phyloP scores from a whole-genome alignment of 2,888 invertebrate species.

The Lissocephala sabroskyi region DNA sequence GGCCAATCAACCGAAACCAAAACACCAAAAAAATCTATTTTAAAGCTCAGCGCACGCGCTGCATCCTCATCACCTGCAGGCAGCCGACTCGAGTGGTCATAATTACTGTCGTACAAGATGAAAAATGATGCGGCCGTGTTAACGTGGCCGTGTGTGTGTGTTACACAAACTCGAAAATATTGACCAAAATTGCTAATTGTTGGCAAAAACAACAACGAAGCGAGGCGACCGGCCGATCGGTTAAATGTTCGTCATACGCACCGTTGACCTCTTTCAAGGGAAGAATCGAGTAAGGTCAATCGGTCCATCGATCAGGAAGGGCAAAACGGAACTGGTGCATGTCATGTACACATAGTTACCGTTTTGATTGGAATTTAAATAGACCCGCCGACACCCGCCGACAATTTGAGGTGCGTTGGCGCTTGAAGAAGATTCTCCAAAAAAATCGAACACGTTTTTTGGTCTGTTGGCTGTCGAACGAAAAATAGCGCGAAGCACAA shows the following conservation, averaged over 20 bases:
- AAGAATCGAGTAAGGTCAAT: constrained; percentile 13
- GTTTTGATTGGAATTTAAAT: not conserved
- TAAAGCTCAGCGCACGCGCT: constrained; percentile 27
- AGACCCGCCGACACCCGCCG: too few species aligned
- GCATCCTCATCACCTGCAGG: constrained; percentile 27
- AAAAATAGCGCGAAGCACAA: constrained; percentile 1
- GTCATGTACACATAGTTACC: too few species aligned
- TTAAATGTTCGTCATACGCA: constrained; percentile 13
- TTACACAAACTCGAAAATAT: constrained; percentile 15
- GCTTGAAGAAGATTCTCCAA: not conserved
- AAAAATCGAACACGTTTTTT: not conserved
- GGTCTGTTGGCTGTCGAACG: constrained; percentile 10
- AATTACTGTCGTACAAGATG: constrained; percentile 31
- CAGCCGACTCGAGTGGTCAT: constrained; percentile 8
- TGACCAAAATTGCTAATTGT: constrained; percentile 43
- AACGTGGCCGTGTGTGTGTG: not conserved
- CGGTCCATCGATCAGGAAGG: constrained; percentile 7
- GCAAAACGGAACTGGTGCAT: constrained; percentile 19
- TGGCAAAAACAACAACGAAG: not conserved
- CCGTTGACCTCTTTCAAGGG: constrained; percentile 40
- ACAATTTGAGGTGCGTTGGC: too few species aligned
- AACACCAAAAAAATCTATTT: constrained; percentile 1
- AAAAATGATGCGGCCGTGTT: constrained; percentile 32
- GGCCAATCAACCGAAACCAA: constrained; percentile 29
- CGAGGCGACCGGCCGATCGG: not conserved